Percentiles rank a stretch among this genome's conserved stretches.
phyloP scores from a whole-genome alignment of 2,113 vertebrate species.

The Cyanistes caeruleus region DNA sequence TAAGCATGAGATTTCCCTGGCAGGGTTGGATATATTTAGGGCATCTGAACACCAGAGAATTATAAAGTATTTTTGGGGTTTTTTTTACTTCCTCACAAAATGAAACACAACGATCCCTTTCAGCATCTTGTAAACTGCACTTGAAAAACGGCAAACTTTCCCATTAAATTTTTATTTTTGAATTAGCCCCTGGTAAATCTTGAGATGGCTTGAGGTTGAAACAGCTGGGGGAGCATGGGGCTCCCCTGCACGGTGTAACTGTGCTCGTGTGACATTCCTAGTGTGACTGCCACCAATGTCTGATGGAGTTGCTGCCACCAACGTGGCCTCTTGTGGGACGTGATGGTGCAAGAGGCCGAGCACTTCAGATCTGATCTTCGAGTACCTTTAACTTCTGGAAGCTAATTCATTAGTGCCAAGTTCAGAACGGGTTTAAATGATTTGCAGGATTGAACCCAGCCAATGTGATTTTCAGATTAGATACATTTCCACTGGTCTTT shows the following conservation, averaged over 20 bases:
- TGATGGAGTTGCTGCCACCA: accelerated
- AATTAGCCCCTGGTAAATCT: background rate
- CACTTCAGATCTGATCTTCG: background rate
- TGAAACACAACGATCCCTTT: background rate
- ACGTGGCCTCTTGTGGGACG: accelerated
- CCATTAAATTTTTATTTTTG: background rate
- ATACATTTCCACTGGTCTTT: background rate
- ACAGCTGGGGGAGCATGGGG: accelerated
- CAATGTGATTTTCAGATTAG: background rate
- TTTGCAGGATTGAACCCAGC: background rate
- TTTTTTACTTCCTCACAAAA: background rate
- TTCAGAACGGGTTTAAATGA: background rate
- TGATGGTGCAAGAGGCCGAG: background rate
- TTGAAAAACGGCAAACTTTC: background rate
- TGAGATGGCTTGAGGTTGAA: background rate
- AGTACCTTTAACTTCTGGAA: background rate
- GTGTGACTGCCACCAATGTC: accelerated
- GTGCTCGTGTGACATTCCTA: background rate
- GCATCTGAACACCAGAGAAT: background rate
- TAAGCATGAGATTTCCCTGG: background rate
- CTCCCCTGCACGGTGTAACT: accelerated
- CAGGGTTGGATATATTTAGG: background rate
- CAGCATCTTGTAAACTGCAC: background rate
- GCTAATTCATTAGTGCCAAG: background rate
- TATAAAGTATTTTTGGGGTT: background rate